phyloP scores from a whole-genome alignment of 2,113 vertebrate genomes.

The Hipposideros armiger region DNA sequence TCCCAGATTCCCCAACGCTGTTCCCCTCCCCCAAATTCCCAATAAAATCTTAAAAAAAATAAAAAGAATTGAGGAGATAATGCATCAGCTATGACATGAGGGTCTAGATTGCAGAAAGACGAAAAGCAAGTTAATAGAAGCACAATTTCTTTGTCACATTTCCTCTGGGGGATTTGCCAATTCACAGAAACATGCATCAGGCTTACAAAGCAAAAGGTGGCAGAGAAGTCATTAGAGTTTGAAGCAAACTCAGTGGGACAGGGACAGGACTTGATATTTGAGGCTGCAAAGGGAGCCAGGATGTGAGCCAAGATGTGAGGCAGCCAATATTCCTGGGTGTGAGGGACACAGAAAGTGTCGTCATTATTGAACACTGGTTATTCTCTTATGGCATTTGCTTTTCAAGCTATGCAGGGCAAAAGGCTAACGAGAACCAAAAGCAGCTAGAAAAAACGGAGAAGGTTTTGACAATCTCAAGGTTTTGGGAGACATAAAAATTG shows the following conservation, averaged over 20 bases:
- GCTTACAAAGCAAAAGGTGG: not conserved
- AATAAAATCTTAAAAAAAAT: too few species aligned
- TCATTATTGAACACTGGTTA: not conserved
- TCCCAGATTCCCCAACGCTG: too few species aligned
- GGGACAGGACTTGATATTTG: not conserved
- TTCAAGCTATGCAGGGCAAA: not conserved
- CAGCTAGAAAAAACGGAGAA: not conserved
- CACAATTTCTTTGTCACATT: not conserved
- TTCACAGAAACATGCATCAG: slow-evolving; percentile 11
- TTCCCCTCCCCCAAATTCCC: too few species aligned
- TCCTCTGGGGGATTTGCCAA: not conserved
- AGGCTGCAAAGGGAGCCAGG: not conserved
- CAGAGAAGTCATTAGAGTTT: not conserved
- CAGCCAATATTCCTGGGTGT: not conserved
- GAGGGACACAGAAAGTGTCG: not conserved
- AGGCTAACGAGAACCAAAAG: slow-evolving; percentile 18
- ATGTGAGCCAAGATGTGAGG: not conserved
- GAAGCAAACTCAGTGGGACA: not conserved
- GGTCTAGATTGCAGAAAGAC: slow-evolving; percentile 1
- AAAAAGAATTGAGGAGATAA: not conserved
- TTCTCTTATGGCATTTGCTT: not conserved
- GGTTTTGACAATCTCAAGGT: not conserved
- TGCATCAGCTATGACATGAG: not conserved
- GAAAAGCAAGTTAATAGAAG: not conserved
- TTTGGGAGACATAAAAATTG: not conserved